Evolutionary conservation across 2,113 vertebrate species (phyloP).

Genomic region (Hippocampus comes): DNA sequence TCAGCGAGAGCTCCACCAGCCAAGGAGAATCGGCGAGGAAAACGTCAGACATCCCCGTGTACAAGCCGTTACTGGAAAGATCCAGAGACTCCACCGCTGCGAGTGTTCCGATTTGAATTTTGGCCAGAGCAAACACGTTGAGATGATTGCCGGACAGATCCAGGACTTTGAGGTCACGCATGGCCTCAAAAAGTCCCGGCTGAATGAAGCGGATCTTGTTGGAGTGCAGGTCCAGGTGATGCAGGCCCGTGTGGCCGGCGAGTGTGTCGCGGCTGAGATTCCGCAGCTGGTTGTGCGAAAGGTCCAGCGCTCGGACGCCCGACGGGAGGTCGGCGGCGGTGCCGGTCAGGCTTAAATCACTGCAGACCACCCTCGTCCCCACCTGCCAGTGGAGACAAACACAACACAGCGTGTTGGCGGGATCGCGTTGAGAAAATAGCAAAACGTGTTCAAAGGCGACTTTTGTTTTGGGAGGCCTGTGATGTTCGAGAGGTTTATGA

Average conservation of each 20-base stretch:
- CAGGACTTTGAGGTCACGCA: conserved; percentile 77
- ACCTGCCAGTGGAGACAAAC: conserved; percentile 66
- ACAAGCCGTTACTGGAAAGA: conserved; percentile 85
- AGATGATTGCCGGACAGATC: conserved; percentile 84
- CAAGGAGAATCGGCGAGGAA: conserved; percentile 79
- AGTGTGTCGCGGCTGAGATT: conserved; percentile 75
- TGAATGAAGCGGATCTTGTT: conserved; percentile 85
- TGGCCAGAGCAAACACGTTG: conserved; percentile 66
- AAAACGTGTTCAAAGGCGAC: conserved; percentile 16
- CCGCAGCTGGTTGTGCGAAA: conserved; percentile 82
- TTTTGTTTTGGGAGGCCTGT: conserved; percentile 27
- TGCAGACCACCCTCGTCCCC: conserved; percentile 78
- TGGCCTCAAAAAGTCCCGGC: conserved; percentile 76
- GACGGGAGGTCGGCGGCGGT: conserved; percentile 72
- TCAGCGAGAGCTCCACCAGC: conserved; percentile 79
- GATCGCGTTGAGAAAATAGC: conserved; percentile 18
- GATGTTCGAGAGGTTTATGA: conserved; percentile 3
- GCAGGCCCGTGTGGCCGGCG: conserved; percentile 68
- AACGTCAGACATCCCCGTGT: conserved; percentile 78
- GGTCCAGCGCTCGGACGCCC: conserved; percentile 76
- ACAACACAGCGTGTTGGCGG: conserved; percentile 3
- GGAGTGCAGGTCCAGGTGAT: conserved; percentile 77
- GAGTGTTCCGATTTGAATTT: conserved; percentile 70
- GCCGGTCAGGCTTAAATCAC: conserved; percentile 70
- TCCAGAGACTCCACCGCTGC: conserved; percentile 77